Conservation (phyloP, 2,888 invertebrate species). For the Agriotes lineatus region DNA sequence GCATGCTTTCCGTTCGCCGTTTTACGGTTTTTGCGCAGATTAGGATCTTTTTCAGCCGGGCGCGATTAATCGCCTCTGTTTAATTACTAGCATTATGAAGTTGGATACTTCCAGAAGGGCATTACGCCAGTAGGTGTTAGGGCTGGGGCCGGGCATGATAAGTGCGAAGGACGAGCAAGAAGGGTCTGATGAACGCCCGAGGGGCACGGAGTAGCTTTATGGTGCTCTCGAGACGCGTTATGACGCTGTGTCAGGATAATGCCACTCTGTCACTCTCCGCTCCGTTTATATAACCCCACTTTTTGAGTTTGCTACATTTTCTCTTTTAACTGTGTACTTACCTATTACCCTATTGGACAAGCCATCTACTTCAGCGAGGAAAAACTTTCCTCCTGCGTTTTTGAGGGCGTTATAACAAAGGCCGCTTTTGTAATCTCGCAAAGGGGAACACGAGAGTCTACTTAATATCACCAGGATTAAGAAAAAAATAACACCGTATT, state of each 20-base stretch:
- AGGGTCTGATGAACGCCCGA: slow-evolving; percentile 54
- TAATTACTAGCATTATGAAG: slow-evolving; percentile 31
- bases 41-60: slow-evolving; percentile 32
- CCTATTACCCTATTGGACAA: no score
- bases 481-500: no score
- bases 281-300: slow-evolving; percentile 34
- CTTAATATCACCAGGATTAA: no score
- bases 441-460: no score
- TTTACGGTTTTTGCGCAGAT: slow-evolving; percentile 34
- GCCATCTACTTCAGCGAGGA: no score
- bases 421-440: no score
- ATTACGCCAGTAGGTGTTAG: slow-evolving; percentile 35
- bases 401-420: no score
- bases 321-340: no score
- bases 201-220: slow-evolving; percentile 57
- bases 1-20: slow-evolving; percentile 29
- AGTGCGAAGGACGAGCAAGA: slow-evolving; percentile 41
- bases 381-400: no score
- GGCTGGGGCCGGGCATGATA: slow-evolving; percentile 36
- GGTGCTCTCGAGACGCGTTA: slow-evolving; percentile 53
- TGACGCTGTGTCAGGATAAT: slow-evolving; percentile 47
- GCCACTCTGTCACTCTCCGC: slow-evolving; percentile 42
- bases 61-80: slow-evolving; percentile 35
- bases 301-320: slow-evolving; percentile 13
- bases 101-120: slow-evolving; percentile 33